phyloP scores from a whole-genome alignment of 2,888 invertebrate species.

The Drosophila siamana region DNA sequence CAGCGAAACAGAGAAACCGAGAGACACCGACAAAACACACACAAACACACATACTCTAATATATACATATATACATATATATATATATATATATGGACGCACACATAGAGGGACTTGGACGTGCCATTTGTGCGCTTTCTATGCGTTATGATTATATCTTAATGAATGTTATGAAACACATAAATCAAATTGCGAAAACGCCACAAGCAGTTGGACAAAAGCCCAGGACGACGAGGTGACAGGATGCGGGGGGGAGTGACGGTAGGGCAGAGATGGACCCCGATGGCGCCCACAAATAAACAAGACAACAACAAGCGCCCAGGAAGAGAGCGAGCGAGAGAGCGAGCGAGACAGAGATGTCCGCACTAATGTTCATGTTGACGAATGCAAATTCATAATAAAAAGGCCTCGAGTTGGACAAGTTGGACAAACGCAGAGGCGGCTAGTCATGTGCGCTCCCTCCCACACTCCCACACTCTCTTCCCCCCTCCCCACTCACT shows the following conservation, averaged over 20 bases:
- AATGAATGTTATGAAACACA: constrained; percentile 80
- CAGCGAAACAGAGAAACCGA: neutral
- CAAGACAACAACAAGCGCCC: constrained; percentile 31
- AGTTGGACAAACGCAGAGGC: constrained; percentile 1
- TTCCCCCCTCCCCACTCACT: neutral
- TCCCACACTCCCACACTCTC: neutral
- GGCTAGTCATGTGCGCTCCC: constrained; percentile 34
- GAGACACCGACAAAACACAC: constrained; percentile 3
- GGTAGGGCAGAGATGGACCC: constrained; percentile 9
- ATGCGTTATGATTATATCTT: constrained; percentile 79
- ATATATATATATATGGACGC: too few species aligned
- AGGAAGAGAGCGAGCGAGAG: constrained; percentile 8
- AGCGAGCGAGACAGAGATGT: constrained; percentile 15
- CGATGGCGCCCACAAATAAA: constrained; percentile 49
- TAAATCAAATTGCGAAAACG: constrained; percentile 80
- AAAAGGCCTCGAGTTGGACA: constrained; percentile 35
- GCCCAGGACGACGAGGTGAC: constrained; percentile 25
- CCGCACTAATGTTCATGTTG: constrained; percentile 65
- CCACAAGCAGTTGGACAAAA: constrained; percentile 71
- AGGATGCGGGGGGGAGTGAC: neutral
- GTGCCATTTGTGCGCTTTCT: constrained; percentile 66
- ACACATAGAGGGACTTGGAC: constrained; percentile 19
- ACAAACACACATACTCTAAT: neutral
- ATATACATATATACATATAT: neutral
- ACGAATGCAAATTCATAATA: constrained; percentile 73